Conservation (phyloP, 2,797 vertebrate species). For the Coranthus polyacanthus region DNA sequence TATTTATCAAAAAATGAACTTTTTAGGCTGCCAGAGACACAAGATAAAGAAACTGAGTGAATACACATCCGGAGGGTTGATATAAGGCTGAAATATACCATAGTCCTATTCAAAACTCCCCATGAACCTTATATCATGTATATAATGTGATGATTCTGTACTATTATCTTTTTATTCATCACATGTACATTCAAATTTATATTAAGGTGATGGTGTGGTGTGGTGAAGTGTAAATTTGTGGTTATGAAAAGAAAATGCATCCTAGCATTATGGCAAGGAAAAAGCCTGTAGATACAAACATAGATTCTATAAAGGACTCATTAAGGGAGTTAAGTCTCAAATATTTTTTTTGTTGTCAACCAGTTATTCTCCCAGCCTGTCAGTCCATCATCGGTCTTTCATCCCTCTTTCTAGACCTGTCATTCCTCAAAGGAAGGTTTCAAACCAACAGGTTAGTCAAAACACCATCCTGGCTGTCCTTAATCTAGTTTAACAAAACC, state of each 20-base stretch:
- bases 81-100: background rate
- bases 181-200: background rate
- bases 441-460: constrained; percentile 26
- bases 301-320: background rate
- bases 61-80: constrained; percentile 4
- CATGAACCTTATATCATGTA: constrained; percentile 22
- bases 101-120: background rate
- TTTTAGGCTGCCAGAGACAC: background rate
- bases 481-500: constrained; percentile 1
- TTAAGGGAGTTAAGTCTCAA: background rate
- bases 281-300: background rate
- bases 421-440: constrained; percentile 31
- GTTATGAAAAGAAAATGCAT: constrained; percentile 2
- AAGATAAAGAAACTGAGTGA: constrained; percentile 15
- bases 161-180: constrained; percentile 9
- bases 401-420: constrained; percentile 15
- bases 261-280: background rate
- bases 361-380: constrained; percentile 15
- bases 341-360: too few species aligned
- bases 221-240: background rate
- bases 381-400: constrained; percentile 26
- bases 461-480: constrained; percentile 4
- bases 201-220: background rate
- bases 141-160: constrained; percentile 1
- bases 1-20: constrained; percentile 1